Conservation (phyloP, 1,140 invertebrate species). For the Tetragonula clypearis region DNA sequence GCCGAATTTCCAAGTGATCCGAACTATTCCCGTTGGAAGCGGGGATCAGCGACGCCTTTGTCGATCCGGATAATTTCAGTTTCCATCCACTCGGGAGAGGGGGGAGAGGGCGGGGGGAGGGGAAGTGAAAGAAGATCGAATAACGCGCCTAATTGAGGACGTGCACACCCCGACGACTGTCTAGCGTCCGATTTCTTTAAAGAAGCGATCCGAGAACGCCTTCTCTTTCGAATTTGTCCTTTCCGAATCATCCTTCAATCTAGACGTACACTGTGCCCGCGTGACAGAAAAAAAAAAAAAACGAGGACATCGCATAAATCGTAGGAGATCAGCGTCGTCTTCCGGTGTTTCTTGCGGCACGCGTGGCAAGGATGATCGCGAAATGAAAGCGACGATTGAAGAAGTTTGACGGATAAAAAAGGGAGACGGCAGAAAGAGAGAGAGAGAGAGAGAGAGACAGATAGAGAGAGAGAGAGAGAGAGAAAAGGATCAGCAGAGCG, state of each 20-base stretch:
- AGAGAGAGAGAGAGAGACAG: background rate
- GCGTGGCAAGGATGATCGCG: background rate
- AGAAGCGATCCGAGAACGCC: no score
- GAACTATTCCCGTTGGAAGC: background rate
- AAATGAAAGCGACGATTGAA: background rate
- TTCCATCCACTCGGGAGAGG: no score
- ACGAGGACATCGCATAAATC: no score
- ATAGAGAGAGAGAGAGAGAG: background rate
- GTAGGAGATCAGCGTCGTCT: background rate
- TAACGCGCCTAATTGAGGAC: background rate
- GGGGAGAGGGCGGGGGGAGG: no score
- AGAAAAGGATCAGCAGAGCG: no score
- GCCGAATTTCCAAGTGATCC: background rate
- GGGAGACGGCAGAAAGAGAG: no score
- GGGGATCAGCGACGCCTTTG: background rate
- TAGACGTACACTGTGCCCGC: no score
- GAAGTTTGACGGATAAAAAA: background rate
- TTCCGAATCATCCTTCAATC: no score
- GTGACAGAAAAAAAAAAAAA: no score
- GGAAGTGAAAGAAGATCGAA: background rate
- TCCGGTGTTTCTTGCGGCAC: background rate
- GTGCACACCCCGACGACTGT: background rate
- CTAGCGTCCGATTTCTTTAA: no score
- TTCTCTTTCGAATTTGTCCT: no score
- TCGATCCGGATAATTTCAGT: background rate